Evolutionary conservation across 2,888 invertebrate genomes (phyloP).

Genomic region (Phymatocera aterrima): DNA sequence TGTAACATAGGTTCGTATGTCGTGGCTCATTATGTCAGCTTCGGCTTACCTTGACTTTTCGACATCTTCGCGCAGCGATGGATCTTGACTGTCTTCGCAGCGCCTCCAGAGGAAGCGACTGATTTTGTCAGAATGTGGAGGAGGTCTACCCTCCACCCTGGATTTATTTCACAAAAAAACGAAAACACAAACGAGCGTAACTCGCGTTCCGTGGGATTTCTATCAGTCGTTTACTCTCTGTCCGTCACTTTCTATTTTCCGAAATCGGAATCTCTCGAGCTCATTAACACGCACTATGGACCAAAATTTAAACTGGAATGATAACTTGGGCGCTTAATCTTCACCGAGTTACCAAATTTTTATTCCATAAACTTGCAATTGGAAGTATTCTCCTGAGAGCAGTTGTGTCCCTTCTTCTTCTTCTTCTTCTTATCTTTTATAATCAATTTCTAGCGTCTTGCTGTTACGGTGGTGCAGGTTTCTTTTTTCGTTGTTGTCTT

Average conservation of each 20-base stretch:
- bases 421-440: not conserved
- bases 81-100: conserved; percentile 90
- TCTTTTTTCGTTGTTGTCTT: too few species aligned
- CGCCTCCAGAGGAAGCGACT: conserved; percentile 83
- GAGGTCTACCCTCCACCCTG: conserved; percentile 74
- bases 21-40: too few species aligned
- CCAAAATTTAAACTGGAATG: not conserved
- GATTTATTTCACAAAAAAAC: conserved; percentile 72
- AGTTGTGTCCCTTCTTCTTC: too few species aligned
- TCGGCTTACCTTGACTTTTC: conserved; percentile 86
- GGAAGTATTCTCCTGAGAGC: too few species aligned
- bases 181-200: not conserved
- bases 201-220: not conserved
- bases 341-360: too few species aligned
- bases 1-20: not conserved
- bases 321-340: too few species aligned
- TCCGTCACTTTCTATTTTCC: not conserved
- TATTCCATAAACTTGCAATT: too few species aligned
- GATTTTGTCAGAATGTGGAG: conserved; percentile 76
- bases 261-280: too few species aligned
- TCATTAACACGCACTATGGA: conserved; percentile 8
- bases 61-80: conserved; percentile 87
- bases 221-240: not conserved
- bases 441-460: not conserved
- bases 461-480: not conserved